A percentile compares a stretch with the other conserved stretches of the same genome.
These are phyloP conservation scores for Mesoclemmys tuberculata DNA, from an alignment of 2,113 vertebrate species.

Conservation along the genomic window DNA sequence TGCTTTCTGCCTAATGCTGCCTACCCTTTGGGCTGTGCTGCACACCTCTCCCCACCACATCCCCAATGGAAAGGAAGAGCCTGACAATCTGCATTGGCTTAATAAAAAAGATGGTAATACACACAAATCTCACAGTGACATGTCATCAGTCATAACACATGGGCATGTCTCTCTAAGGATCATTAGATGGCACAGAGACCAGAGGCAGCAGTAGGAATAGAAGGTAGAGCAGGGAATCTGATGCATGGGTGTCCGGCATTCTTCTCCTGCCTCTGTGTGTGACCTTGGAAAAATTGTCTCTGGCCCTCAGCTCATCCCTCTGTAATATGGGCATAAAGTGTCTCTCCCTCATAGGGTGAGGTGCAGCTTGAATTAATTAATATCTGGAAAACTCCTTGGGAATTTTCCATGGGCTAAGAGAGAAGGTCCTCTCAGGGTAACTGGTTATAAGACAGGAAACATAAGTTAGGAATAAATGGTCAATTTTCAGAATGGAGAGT, in stretches of 20 bases:
- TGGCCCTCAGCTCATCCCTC: no score
- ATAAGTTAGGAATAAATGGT: no score
- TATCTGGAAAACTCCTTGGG: no score
- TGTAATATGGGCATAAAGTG: no score
- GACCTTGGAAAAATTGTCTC: neutral
- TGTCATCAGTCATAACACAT: neutral
- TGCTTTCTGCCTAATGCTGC: neutral
- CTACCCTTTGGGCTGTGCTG: neutral
- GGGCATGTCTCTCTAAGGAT: neutral
- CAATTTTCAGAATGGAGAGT: no score
- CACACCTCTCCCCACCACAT: neutral
- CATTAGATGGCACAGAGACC: neutral
- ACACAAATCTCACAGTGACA: neutral
- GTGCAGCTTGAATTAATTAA: no score
- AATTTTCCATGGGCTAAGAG: no score
- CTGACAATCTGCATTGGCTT: neutral
- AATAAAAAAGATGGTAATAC: neutral
- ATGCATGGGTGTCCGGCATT: neutral
- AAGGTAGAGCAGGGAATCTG: neutral
- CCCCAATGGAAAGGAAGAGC: neutral
- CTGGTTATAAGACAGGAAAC: no score
- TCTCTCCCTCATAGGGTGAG: no score
- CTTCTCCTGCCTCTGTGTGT: neutral
- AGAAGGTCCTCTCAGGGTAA: no score
- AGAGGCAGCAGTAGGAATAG: neutral